Percentiles rank a stretch among this genome's conserved stretches.
Evolutionary conservation across 2,888 invertebrate genomes (phyloP).

Genomic region (Torymus aiolomorphi): DNA sequence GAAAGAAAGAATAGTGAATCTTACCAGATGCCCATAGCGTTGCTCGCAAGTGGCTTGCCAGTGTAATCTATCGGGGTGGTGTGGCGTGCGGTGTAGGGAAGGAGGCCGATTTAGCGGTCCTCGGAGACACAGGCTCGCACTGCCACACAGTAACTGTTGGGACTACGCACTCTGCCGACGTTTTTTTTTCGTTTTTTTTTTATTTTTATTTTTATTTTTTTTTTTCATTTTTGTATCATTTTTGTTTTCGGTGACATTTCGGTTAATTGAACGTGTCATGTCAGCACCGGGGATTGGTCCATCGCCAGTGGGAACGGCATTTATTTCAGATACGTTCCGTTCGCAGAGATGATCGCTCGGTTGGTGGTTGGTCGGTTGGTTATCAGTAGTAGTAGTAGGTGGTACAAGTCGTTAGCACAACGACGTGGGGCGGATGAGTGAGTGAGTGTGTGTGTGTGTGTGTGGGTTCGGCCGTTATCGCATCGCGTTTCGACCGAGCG

Average conservation of each 20-base stretch:
- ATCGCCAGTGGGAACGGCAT: slow-evolving; percentile 29
- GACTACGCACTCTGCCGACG: slow-evolving; percentile 72
- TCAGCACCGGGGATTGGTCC: slow-evolving; percentile 45
- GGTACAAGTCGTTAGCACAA: slow-evolving; percentile 60
- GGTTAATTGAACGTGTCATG: slow-evolving; percentile 18
- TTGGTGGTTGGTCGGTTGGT: slow-evolving; percentile 63
- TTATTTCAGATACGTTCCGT: slow-evolving; percentile 23
- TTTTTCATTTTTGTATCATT: background rate
- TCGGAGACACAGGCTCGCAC: slow-evolving; percentile 76
- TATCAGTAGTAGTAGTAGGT: slow-evolving; percentile 56
- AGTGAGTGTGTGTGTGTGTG: slow-evolving; percentile 63
- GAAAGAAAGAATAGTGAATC: slow-evolving; percentile 66
- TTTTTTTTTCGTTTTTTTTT: slow-evolving; percentile 38
- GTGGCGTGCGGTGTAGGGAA: slow-evolving; percentile 74
- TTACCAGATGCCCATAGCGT: slow-evolving; percentile 72
- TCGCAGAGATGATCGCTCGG: slow-evolving; percentile 56
- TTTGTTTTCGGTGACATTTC: slow-evolving; percentile 14
- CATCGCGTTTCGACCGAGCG: slow-evolving; percentile 71
- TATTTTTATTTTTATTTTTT: slow-evolving; percentile 25
- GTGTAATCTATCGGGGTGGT: slow-evolving; percentile 74
- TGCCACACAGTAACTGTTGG: slow-evolving; percentile 75
- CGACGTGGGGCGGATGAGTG: no score
- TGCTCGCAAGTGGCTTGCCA: slow-evolving; percentile 71
- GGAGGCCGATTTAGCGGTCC: slow-evolving; percentile 75
- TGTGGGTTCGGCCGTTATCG: slow-evolving; percentile 61